A percentile compares a stretch with the other conserved stretches of the same genome.
Evolutionary conservation across 1,140 invertebrate genomes (phyloP).

Genomic region (Tenebrio molitor): DNA sequence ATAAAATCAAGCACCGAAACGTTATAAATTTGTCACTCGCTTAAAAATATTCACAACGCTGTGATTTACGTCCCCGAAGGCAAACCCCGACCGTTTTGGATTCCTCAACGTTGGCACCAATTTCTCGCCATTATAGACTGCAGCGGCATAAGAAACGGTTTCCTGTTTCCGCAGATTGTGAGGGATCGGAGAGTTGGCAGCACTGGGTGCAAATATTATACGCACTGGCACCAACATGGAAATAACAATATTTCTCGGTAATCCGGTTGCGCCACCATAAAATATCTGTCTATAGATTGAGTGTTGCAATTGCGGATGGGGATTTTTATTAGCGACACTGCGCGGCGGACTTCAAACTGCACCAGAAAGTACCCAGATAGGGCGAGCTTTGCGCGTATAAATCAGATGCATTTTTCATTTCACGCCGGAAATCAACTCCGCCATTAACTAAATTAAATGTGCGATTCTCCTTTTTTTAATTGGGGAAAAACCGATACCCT

Average conservation of each 20-base stretch:
- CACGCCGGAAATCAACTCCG: not conserved
- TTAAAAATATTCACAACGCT: conserved; percentile 46
- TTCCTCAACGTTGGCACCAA: conserved; percentile 46
- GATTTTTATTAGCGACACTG: conserved; percentile 25
- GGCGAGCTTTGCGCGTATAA: not conserved
- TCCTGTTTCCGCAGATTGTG: conserved; percentile 46
- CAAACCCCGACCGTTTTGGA: conserved; percentile 36
- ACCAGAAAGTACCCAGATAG: conserved; percentile 15
- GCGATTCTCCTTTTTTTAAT: conserved; percentile 20
- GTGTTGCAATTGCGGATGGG: conserved; percentile 36
- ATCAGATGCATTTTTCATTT: conserved; percentile 22
- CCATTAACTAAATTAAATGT: conserved; percentile 37
- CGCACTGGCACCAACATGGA: conserved; percentile 50
- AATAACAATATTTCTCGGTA: conserved; percentile 52
- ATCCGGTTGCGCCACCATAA: conserved; percentile 46
- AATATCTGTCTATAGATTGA: conserved; percentile 47
- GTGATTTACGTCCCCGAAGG: conserved; percentile 40
- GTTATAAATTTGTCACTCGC: conserved; percentile 48
- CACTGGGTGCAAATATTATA: conserved; percentile 47
- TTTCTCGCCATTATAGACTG: conserved; percentile 48
- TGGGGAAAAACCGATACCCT: conserved; percentile 4
- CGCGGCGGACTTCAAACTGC: conserved; percentile 4
- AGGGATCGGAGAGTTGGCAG: conserved; percentile 38
- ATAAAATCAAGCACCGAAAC: conserved; percentile 49
- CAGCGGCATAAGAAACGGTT: conserved; percentile 49